phyloP scores from a whole-genome alignment of 2,888 invertebrate species.

The Cremastobaeus sp. region DNA sequence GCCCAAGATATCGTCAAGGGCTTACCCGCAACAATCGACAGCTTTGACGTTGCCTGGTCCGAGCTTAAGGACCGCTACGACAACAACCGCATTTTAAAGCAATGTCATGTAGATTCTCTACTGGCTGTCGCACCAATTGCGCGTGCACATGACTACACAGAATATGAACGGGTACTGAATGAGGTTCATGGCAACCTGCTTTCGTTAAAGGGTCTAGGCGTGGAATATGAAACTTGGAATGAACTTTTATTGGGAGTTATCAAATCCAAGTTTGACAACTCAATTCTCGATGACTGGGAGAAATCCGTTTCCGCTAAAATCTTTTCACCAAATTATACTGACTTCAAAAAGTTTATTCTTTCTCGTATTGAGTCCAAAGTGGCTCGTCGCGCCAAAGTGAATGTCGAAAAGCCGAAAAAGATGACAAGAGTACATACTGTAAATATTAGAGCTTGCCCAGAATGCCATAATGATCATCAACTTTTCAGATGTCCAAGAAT shows the following conservation, averaged over 20 bases:
- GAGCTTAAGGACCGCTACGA: constrained; percentile 32
- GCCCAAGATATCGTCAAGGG: too few relatives aligned
- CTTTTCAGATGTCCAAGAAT: too few relatives aligned
- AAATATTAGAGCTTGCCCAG: neutral
- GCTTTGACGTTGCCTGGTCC: too few relatives aligned
- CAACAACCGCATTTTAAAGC: neutral
- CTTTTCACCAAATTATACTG: neutral
- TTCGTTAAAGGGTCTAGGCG: too few relatives aligned
- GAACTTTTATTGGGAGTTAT: too few relatives aligned
- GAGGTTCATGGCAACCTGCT: neutral
- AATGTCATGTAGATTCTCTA: too few relatives aligned
- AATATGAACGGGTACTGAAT: constrained; percentile 5
- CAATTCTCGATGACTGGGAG: neutral
- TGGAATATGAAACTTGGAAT: neutral
- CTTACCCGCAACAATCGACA: too few relatives aligned
- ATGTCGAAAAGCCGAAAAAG: too few relatives aligned
- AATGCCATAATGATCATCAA: neutral
- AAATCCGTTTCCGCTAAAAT: neutral
- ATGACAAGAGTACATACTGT: neutral
- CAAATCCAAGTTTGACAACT: neutral
- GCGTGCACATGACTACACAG: neutral
- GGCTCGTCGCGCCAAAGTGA: too few relatives aligned
- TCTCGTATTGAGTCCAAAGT: neutral
- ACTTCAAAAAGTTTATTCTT: neutral
- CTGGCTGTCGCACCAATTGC: neutral